Evolutionary conservation across 2,113 vertebrate species (phyloP), one percentile per base, ranked within the genome.

Genomic region (Narcine bancroftii): DNA sequence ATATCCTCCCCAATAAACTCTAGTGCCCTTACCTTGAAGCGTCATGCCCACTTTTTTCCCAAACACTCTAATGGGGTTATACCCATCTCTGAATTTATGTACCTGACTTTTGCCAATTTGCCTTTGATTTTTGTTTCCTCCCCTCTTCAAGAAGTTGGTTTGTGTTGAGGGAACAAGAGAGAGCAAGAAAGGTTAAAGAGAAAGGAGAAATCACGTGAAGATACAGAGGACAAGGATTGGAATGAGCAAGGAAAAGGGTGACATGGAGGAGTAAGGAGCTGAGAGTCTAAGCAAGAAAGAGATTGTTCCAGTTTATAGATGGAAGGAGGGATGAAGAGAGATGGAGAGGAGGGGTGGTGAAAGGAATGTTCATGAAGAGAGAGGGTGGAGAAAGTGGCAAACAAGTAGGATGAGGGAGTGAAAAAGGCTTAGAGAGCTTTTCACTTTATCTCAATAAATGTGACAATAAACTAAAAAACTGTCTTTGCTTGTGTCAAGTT

Each of bases 221-320:
- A 26, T 17, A 77, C 39, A 9, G 42, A 42, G 15, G 13, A 4
- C 3, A 36, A 45, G 75, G 45, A 45, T 13, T 73, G 33, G 11
- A 13, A 0, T 1, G 13, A 73, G 15, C n/a, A 36, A 13, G 3
- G 3, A 75, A 75, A 15, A 39, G 39, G 15, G 69, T 10, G 33
- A 33, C 13, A 19, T 26, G 71, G 36, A 15, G n/a, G 36, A 36
- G 72, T 36, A n/a, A 73, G 33, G 72, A 83, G 93, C 98, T 98
- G 93, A 0, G 26, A 94, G 53, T 36, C 1, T 7, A 1, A 29
- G 29, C 29, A 29, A 69, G 60, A 87, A 42, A 91, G 83, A 71
- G 24, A 39, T 60, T 60, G 4, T 60, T 7, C 7, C 15, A 60
- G 56, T 60, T 60, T 15, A 6, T 60, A 60, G 5, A 42, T 50